Percentiles rank a stretch among this genome's conserved stretches.
These are phyloP conservation scores for Myiotriccus ornatus DNA, from an alignment of 2,797 vertebrate genomes.

Conservation along the genomic window DNA sequence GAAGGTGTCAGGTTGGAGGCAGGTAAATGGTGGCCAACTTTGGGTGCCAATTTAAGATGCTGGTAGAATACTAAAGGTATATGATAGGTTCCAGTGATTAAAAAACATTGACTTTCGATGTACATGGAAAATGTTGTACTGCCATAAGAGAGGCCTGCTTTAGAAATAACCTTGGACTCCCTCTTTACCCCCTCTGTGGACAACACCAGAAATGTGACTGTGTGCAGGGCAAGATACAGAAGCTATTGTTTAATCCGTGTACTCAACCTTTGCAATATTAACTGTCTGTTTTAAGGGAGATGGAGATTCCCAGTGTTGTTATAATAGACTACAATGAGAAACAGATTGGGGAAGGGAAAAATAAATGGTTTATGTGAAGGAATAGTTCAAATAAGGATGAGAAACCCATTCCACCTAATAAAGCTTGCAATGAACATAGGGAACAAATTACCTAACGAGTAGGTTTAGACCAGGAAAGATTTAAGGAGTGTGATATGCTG, in stretches of 20 bases:
- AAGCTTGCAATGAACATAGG: not conserved
- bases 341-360: not conserved
- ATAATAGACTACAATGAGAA: not conserved
- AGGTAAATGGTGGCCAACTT: not conserved
- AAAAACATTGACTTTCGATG: not conserved
- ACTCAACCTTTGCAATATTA: not conserved
- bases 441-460: not conserved
- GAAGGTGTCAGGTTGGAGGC: not conserved
- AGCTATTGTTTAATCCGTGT: not conserved
- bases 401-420: not conserved
- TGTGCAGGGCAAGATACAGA: not conserved
- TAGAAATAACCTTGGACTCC: not conserved
- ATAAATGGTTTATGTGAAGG: not conserved
- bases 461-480: not conserved
- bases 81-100: not conserved
- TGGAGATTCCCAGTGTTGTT: not conserved
- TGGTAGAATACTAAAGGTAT: not conserved
- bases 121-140: not conserved
- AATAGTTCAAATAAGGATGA: not conserved
- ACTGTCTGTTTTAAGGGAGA: not conserved
- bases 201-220: not conserved
- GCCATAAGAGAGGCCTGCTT: not conserved
- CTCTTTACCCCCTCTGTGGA: not conserved
- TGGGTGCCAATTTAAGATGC: not conserved
- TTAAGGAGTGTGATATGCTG: not conserved